Conservation (phyloP, 2,113 vertebrate genomes). For the Jaculus jaculus region DNA sequence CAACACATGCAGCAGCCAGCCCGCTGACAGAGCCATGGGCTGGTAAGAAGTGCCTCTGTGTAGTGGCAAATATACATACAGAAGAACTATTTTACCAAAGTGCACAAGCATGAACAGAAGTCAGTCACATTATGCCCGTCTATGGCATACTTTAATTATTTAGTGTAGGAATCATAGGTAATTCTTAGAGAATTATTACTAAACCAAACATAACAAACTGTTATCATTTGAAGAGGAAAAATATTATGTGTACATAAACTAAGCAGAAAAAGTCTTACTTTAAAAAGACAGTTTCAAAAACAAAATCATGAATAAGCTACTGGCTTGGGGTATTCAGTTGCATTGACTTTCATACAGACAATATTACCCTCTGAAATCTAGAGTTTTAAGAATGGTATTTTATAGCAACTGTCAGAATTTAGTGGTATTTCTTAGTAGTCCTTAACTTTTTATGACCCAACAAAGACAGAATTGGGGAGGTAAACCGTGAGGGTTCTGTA, state of each 20-base stretch:
- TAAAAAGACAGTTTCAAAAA: neutral
- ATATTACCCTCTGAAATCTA: neutral
- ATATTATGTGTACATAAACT: neutral
- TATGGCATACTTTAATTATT: neutral
- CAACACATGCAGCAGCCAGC: neutral
- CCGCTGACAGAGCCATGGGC: neutral
- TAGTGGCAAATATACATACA: neutral
- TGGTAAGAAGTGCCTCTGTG: neutral
- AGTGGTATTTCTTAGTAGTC: constrained; percentile 40
- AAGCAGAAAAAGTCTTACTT: neutral
- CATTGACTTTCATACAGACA: neutral
- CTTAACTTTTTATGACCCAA: constrained; percentile 66
- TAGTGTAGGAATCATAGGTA: neutral
- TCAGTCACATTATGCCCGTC: neutral
- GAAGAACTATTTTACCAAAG: neutral
- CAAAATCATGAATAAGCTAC: neutral
- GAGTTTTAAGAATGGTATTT: constrained; percentile 35
- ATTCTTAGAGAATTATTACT: neutral
- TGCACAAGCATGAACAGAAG: neutral
- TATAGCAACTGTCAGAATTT: constrained; percentile 50
- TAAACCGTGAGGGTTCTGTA: constrained; percentile 54
- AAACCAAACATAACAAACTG: neutral
- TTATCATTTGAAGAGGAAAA: neutral
- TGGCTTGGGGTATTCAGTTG: neutral
- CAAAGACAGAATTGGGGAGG: constrained; percentile 52